Evolutionary conservation across 2,888 invertebrate species (phyloP), one percentile per base, ranked within the genome.

Genomic region (Plebejus argus): DNA sequence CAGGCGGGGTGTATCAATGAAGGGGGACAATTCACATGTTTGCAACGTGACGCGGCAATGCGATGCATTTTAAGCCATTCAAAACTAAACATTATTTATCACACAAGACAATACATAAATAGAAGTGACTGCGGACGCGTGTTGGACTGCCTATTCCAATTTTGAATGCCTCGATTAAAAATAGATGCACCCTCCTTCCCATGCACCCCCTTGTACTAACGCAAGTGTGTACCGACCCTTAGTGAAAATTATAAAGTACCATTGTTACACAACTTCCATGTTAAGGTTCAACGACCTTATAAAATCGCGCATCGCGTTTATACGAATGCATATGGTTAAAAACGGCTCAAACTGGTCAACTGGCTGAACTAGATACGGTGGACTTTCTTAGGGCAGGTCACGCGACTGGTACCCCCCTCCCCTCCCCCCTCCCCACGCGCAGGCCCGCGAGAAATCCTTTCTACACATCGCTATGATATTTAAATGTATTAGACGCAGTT

Each of bases 341-440:
- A 79, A 80, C 78, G 76, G 77, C 79, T 78, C 77, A 77, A 79
- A 79, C 80, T 80, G 80, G 81, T 81, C 81, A 80, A 80, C 81
- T 80, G 78, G 76, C 77, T 79, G 79, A 79, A 78, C 80, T 79
- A 81, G 80, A 81, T 78, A 79, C 79, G 80, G 79, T 78, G 80
- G 80, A 81, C 81, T 81, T 81, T 82, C 82, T 81, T 81, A 82
- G 82, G 81, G 81, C 81, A 81, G 82, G 81, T 82, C 83, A 82
- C 82, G 81, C 82, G 78, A 82, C 80, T 78, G 76, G 66, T 33
- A 0, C 53, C 78, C 71, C 45, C 39, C 78, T 39, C 39, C 20
- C 39, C 72, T 45, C 15, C 1, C 20, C 71, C 20, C 35, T 7
- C 71, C 8, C n/a, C 39, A 5, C 72, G 12, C 18, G 33, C 18